A percentile compares a stretch with the other conserved stretches of the same genome.
These are phyloP conservation scores for Rhinophrynus dorsalis DNA, from an alignment of 2,797 vertebrate genomes.

Conservation along the genomic window DNA sequence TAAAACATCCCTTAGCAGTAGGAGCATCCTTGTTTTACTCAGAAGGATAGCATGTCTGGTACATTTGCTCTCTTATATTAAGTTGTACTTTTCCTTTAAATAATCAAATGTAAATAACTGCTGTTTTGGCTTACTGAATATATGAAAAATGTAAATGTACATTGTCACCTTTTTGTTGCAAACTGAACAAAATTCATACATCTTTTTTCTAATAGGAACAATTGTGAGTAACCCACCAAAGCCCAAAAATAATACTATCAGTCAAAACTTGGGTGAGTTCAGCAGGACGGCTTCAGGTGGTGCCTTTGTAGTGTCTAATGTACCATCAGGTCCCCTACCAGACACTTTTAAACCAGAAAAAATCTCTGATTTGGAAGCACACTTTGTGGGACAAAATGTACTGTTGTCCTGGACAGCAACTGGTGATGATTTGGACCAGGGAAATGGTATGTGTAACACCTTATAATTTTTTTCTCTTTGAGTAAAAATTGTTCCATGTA, in stretches of 20 bases:
- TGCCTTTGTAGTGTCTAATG: constrained; percentile 52
- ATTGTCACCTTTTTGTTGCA: no score
- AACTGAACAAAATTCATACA: no score
- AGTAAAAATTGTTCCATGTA: no score
- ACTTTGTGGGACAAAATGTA: constrained; percentile 50
- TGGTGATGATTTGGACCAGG: constrained; percentile 63
- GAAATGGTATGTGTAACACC: constrained; percentile 60
- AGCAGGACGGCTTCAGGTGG: constrained; percentile 58
- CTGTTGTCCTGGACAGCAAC: constrained; percentile 70
- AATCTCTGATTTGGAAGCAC: constrained; percentile 63
- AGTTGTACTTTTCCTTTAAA: no score
- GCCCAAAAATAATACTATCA: constrained; percentile 47
- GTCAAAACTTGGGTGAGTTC: constrained; percentile 56
- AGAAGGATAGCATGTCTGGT: no score
- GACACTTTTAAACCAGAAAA: constrained; percentile 53
- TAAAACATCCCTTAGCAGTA: no score
- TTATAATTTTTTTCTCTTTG: no score
- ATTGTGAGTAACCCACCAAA: constrained; percentile 57
- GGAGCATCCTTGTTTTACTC: no score
- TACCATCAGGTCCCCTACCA: neutral
- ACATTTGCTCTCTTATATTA: no score
- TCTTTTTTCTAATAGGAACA: constrained; percentile 51
- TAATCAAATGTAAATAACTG: no score
- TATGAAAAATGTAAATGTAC: no score
- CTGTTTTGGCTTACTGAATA: no score